Base-by-base conservation (phyloP, 2,888 invertebrate genomes). In the Mystacides longicornis region DNA sequence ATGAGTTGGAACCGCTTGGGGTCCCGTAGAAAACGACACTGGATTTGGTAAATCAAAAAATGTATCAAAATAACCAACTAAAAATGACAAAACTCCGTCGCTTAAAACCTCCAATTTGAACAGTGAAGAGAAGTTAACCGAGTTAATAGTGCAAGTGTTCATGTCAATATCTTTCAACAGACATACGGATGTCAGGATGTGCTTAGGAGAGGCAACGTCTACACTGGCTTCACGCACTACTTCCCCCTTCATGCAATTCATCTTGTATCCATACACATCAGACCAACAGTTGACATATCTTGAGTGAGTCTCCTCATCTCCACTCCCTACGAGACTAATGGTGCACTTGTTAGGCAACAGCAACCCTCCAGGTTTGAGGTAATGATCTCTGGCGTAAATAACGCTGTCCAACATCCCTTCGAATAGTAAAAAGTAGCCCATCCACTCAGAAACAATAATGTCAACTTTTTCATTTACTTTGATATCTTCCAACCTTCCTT, bases 381-480 rank as follows among this genome's bases (percentile, higher is more conserved):
- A 89, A 63, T 85, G 82, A 64, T 96, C 87, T 65, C 94, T 81
- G 0, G 93, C 93, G 70, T 87, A 88, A 61, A 98, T 83, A 11
- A 97, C 87, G 67, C 93, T 92, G 67, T 96, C 95, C 57, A 97
- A 69, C 97, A 98, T 98, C 46, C 93, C 95, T 75, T 98, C 97
- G 70, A 93, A 97, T 1, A 97, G 73, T 42, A 98, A 76, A 69
- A 97, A 96, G 70, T 98, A 98, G 1, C 97, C 97, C 97, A 98
- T 98, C 95, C 96, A 98, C 71, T 98, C 97, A 0, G 96, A 96
- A 2, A 98, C 85, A 62, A 98, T 92, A 3, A 95, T 83, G 69
- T 98, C 96, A 33, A 89, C 88, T 71, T 88, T 85, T 54, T 86
- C 83, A 1, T 89, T 88, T 49, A 93, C 70, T 52, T 80, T 75